A percentile compares a stretch with the other conserved stretches of the same genome.
Evolutionary conservation across 1,140 invertebrate species (phyloP).

Genomic region (Ectropis grisescens): DNA sequence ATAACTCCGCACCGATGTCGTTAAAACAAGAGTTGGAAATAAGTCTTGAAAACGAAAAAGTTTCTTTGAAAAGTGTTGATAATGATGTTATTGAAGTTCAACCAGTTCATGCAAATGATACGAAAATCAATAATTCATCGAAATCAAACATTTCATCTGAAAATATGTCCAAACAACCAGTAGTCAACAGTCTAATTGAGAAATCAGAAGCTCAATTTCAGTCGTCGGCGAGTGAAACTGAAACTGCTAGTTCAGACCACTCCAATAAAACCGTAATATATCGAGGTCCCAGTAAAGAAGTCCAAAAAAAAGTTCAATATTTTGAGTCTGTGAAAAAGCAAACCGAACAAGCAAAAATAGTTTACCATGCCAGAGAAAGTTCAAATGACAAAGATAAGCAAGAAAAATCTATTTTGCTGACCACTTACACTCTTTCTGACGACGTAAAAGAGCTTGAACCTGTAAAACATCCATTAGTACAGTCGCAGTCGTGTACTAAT

Average conservation of each 20-base stretch:
- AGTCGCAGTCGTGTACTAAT: constrained; percentile 80
- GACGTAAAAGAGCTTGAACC: constrained; percentile 3
- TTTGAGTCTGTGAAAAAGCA: constrained; percentile 76
- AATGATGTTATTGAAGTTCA: too few relatives aligned
- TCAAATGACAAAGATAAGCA: constrained; percentile 58
- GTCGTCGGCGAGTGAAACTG: constrained; percentile 72
- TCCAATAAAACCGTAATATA: constrained; percentile 77
- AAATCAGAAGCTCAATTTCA: constrained; percentile 31
- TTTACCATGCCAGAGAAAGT: constrained; percentile 70
- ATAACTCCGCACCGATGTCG: constrained; percentile 53
- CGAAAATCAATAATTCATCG: too few relatives aligned
- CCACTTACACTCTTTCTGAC: too few relatives aligned
- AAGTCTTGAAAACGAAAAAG: constrained; percentile 7
- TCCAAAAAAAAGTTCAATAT: constrained; percentile 82
- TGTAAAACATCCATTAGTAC: constrained; percentile 44
- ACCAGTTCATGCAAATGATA: too few relatives aligned
- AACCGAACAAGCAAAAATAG: constrained; percentile 18
- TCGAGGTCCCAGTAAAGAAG: constrained; percentile 69
- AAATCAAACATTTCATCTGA: too few relatives aligned
- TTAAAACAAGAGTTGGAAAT: constrained; percentile 54
- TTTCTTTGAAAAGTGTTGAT: too few relatives aligned
- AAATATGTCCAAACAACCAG: too few relatives aligned
- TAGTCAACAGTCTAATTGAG: too few relatives aligned
- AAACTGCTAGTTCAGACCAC: constrained; percentile 79
- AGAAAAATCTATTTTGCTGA: constrained; percentile 7